A percentile compares a stretch with the other conserved stretches of the same genome.
Conservation (phyloP, 2,888 invertebrate genomes). For the Drosophila maculinotata region DNA sequence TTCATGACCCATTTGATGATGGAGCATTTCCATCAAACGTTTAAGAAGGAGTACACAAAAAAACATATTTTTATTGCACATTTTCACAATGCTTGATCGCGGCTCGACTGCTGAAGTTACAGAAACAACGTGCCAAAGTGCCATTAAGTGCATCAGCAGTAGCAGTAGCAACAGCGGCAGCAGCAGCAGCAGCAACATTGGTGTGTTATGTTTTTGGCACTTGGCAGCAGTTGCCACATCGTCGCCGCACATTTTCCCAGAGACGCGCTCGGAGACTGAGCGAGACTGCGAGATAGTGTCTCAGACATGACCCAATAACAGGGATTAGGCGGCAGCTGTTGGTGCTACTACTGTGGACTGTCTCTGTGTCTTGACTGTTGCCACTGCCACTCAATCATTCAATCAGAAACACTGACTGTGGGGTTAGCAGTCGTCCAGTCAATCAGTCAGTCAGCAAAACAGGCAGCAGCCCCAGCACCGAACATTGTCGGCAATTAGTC, state of each 20-base stretch:
- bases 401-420: constrained; percentile 59
- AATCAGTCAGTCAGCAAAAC: constrained; percentile 38
- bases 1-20: constrained; percentile 24
- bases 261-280: constrained; percentile 43
- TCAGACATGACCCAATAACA: constrained; percentile 77
- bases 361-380: constrained; percentile 56
- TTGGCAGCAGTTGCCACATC: constrained; percentile 73
- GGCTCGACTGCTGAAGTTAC: constrained; percentile 28
- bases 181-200: constrained; percentile 39
- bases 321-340: constrained; percentile 69
- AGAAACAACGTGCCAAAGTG: constrained; percentile 58
- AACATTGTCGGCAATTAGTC: constrained; percentile 78
- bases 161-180: constrained; percentile 15
- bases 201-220: constrained; percentile 76
- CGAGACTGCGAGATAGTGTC: constrained; percentile 28
- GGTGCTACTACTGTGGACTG: constrained; percentile 23
- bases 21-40: constrained; percentile 37
- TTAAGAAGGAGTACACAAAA: constrained; percentile 14
- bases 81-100: constrained; percentile 73
- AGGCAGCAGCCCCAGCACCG: constrained; percentile 21
- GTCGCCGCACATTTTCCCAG: constrained; percentile 73
- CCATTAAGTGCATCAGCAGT: constrained; percentile 72
- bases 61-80: constrained; percentile 60
- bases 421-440: constrained; percentile 42
- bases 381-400: constrained; percentile 76